These are phyloP conservation scores for Aleiodes sp. DNA, from an alignment of 1,140 invertebrate species.

Conservation along the genomic window DNA sequence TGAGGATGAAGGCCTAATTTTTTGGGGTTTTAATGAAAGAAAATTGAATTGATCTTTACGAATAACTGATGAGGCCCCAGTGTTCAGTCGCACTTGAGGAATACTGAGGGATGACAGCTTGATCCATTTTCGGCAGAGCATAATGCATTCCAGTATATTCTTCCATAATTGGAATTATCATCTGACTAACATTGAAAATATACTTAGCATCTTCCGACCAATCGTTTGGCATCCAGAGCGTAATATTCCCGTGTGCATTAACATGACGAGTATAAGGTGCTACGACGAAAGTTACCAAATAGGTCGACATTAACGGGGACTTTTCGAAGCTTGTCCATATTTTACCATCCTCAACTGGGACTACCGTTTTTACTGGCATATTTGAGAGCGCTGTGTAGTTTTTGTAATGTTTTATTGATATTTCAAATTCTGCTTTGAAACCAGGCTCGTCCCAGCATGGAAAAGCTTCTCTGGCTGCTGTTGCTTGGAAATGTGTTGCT, in stretches of 20 bases:
- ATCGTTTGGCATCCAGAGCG: conserved; percentile 11
- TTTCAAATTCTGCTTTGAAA: conserved; percentile 67
- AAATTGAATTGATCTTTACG: conserved; percentile 64
- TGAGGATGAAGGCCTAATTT: neutral
- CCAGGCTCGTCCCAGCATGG: conserved; percentile 78
- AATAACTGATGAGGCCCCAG: conserved; percentile 59
- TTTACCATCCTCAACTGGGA: conserved; percentile 24
- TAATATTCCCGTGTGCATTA: conserved; percentile 37
- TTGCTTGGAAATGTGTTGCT: conserved; percentile 74
- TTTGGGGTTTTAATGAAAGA: neutral
- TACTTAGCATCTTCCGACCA: neutral
- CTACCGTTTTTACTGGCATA: conserved; percentile 58
- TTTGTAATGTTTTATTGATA: conserved; percentile 63
- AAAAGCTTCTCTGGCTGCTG: conserved; percentile 72
- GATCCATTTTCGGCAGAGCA: conserved; percentile 32
- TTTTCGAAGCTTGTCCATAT: conserved; percentile 37
- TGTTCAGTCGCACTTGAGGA: conserved; percentile 25
- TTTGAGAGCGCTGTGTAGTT: conserved; percentile 62
- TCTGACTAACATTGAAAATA: conserved; percentile 17
- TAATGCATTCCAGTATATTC: conserved; percentile 31
- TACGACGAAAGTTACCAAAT: conserved; percentile 75
- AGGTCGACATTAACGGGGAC: conserved; percentile 73
- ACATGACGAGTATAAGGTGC: conserved; percentile 40
- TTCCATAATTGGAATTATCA: conserved; percentile 21
- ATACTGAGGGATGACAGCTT: conserved; percentile 23